Evolutionary conservation across 2,888 invertebrate species (phyloP).

Genomic region (Acrocera orbiculus): DNA sequence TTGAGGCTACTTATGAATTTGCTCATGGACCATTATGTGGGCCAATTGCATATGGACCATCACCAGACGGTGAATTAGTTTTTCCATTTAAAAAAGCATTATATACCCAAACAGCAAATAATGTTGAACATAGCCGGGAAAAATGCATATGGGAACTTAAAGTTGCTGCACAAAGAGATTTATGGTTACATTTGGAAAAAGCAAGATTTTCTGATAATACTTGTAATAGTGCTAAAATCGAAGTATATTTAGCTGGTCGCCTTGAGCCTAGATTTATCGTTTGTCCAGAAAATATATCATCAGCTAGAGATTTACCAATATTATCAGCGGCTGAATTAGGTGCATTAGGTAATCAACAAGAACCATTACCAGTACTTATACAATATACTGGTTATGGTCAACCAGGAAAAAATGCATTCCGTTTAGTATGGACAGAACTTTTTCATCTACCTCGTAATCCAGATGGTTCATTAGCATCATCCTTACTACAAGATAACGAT

Average conservation of each 20-base stretch:
- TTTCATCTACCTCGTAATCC: conserved; percentile 71
- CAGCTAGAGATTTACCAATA: conserved; percentile 62
- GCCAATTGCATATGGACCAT: conserved; percentile 59
- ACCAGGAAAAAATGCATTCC: conserved; percentile 69
- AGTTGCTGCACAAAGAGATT: conserved; percentile 65
- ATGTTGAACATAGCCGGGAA: conserved; percentile 43
- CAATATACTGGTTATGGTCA: conserved; percentile 57
- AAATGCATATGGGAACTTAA: conserved; percentile 69
- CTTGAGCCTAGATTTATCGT: conserved; percentile 61
- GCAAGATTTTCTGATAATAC: conserved; percentile 69
- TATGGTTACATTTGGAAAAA: conserved; percentile 75
- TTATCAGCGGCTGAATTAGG: conserved; percentile 61
- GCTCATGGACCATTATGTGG: conserved; percentile 80
- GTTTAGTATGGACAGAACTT: conserved; percentile 78
- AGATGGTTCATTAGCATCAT: conserved; percentile 62
- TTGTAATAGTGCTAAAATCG: conserved; percentile 73
- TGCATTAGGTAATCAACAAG: conserved; percentile 38
- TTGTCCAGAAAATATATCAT: conserved; percentile 72
- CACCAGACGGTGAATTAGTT: conserved; percentile 70
- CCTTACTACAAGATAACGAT: conserved; percentile 51
- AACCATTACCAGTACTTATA: conserved; percentile 46
- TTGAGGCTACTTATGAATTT: conserved; percentile 75
- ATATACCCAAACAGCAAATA: conserved; percentile 27
- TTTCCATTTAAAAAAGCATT: conserved; percentile 72
- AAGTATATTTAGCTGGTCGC: conserved; percentile 57